phyloP scores from a whole-genome alignment of 2,797 vertebrate genomes.

The Mionectes olivaceus region DNA sequence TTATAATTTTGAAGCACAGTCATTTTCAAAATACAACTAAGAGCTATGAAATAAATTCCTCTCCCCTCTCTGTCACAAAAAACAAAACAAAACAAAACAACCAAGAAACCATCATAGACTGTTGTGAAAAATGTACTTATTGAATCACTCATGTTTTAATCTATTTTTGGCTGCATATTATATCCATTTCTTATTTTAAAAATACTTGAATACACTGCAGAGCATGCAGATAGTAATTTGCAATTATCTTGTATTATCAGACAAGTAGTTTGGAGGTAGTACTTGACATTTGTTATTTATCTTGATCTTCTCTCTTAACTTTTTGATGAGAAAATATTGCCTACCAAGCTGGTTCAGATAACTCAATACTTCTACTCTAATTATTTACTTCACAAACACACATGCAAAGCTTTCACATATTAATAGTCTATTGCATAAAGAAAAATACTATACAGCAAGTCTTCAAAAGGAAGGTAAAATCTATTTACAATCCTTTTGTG shows the following conservation, averaged over 20 bases:
- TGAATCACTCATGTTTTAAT: background rate
- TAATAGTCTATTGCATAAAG: background rate
- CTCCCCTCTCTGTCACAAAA: accelerated
- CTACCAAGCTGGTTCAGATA: background rate
- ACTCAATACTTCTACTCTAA: background rate
- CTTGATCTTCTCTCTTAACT: background rate
- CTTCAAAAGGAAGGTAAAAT: background rate
- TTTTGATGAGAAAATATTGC: background rate
- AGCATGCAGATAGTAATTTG: background rate
- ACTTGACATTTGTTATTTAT: background rate
- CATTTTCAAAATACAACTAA: background rate
- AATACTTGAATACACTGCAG: background rate
- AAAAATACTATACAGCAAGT: background rate
- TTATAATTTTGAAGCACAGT: background rate
- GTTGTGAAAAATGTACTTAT: background rate
- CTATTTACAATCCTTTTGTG: background rate
- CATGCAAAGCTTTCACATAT: background rate
- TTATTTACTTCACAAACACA: background rate
- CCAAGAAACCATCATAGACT: background rate
- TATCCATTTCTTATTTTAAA: background rate
- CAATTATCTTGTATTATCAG: background rate
- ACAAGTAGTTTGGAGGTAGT: background rate
- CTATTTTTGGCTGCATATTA: background rate
- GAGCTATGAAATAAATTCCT: background rate
- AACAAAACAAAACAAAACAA: background rate